Conservation (phyloP, 2,797 vertebrate genomes). For the Danio choprae region DNA sequence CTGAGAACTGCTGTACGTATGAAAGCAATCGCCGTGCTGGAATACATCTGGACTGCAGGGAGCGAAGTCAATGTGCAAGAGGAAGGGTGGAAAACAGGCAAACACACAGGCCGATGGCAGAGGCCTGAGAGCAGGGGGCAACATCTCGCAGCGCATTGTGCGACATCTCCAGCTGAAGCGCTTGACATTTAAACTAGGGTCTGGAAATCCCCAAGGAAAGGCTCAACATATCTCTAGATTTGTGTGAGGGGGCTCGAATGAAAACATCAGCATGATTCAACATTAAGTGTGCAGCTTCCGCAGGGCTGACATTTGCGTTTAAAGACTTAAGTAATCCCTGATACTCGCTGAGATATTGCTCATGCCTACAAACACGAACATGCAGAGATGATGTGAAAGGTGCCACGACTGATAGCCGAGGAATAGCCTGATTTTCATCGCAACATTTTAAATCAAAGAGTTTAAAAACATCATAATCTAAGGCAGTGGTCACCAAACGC, state of each 20-base stretch:
- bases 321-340: slow-evolving; percentile 51
- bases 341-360: slow-evolving; percentile 35
- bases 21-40: slow-evolving; percentile 4
- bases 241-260: slow-evolving; percentile 46
- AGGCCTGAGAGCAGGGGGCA: slow-evolving; percentile 35
- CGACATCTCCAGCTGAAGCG: slow-evolving; percentile 52
- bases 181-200: slow-evolving; percentile 65
- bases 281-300: slow-evolving; percentile 52
- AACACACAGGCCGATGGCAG: neutral
- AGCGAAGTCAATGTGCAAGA: neutral
- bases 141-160: slow-evolving; percentile 45
- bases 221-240: slow-evolving; percentile 53
- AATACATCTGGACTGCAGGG: slow-evolving; percentile 8
- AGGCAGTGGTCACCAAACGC: no score
- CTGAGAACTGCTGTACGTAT: slow-evolving; percentile 6
- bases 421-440: neutral
- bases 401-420: slow-evolving; percentile 4
- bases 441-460: neutral
- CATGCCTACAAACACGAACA: slow-evolving; percentile 17
- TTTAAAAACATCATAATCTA: neutral
- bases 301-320: slow-evolving; percentile 61
- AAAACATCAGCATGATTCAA: slow-evolving; percentile 61
- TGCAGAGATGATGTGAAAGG: slow-evolving; percentile 25
- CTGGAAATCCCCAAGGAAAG: slow-evolving; percentile 57
- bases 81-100: slow-evolving; percentile 20